These are phyloP conservation scores for Trichogramma pretiosum DNA, from an alignment of 1,140 invertebrate genomes.

Conservation along the genomic window DNA sequence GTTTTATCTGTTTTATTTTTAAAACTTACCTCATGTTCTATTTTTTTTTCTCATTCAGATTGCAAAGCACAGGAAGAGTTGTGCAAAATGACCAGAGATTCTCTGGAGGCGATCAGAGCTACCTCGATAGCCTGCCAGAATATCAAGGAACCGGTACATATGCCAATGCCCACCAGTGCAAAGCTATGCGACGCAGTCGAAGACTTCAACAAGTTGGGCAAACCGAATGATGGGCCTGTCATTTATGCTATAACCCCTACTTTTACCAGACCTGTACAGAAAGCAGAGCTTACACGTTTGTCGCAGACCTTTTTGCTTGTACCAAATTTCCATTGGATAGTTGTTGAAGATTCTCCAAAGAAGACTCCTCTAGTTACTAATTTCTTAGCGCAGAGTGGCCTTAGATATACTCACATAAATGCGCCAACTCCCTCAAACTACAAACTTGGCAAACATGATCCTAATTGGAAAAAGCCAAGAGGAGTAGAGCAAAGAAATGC, in stretches of 20 bases:
- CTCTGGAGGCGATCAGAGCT: slow-evolving; percentile 13
- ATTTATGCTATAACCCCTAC: slow-evolving; percentile 93
- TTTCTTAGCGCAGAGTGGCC: slow-evolving; percentile 63
- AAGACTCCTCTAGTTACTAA: slow-evolving; percentile 73
- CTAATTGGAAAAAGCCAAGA: slow-evolving; percentile 83
- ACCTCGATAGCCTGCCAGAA: slow-evolving; percentile 13
- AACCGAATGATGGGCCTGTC: slow-evolving; percentile 29
- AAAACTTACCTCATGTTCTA: background rate
- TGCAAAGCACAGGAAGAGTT: slow-evolving; percentile 16
- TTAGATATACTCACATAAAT: slow-evolving; percentile 70
- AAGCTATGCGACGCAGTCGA: slow-evolving; percentile 10
- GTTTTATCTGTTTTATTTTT: too few species aligned
- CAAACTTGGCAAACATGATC: slow-evolving; percentile 61
- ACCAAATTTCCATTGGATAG: slow-evolving; percentile 89
- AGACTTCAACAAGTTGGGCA: slow-evolving; percentile 17
- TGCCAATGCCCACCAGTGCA: slow-evolving; percentile 11
- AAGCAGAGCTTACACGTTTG: slow-evolving; percentile 87
- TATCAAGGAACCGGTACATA: slow-evolving; percentile 15
- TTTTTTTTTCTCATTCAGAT: slow-evolving; percentile 12
- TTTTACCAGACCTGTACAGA: slow-evolving; percentile 80
- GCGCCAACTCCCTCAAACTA: slow-evolving; percentile 51
- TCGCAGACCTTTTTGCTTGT: slow-evolving; percentile 83
- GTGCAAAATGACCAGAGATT: slow-evolving; percentile 15
- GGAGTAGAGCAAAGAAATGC: slow-evolving; percentile 91
- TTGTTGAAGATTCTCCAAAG: slow-evolving; percentile 77